Conservation (phyloP, 1,140 invertebrate species). For the Habropoda laboriosa region DNA sequence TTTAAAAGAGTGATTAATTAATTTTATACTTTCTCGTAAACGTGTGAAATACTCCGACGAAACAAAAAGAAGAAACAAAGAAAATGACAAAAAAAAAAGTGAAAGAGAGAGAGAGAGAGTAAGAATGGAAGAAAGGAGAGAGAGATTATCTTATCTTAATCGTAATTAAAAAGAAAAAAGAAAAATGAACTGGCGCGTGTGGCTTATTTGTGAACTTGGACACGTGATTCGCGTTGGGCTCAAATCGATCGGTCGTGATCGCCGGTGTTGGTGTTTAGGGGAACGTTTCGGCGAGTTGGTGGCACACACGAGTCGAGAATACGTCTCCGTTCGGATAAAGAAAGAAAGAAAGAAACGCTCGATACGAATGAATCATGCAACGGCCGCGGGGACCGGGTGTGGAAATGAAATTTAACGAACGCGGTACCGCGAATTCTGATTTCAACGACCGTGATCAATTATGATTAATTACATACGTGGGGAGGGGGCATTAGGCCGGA, state of each 20-base stretch:
- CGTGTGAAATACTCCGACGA: conserved; percentile 73
- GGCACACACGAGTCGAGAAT: conserved; percentile 6
- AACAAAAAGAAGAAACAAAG: conserved; percentile 51
- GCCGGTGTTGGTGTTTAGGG: conserved; percentile 42
- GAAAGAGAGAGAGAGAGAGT: conserved; percentile 19
- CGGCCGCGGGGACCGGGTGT: no score
- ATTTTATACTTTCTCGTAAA: conserved; percentile 78
- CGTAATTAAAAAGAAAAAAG: no score
- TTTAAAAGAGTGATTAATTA: conserved; percentile 79
- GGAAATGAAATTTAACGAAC: no score
- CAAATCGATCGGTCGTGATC: conserved; percentile 49
- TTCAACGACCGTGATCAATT: no score
- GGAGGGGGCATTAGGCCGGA: no score
- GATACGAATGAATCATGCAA: no score
- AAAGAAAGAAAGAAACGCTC: background rate
- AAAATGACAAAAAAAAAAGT: conserved; percentile 35
- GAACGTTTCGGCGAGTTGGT: conserved; percentile 52
- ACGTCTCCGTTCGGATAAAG: no score
- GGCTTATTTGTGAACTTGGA: conserved; percentile 48
- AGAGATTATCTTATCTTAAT: conserved; percentile 67
- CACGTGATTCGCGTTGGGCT: conserved; percentile 59
- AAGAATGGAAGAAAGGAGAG: conserved; percentile 43
- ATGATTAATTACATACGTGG: no score
- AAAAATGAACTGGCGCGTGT: conserved; percentile 56
- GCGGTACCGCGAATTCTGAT: no score